A percentile compares a stretch with the other conserved stretches of the same genome.
These are phyloP conservation scores for Dasyornis broadbenti DNA, from an alignment of 2,113 vertebrate species.

Conservation along the genomic window DNA sequence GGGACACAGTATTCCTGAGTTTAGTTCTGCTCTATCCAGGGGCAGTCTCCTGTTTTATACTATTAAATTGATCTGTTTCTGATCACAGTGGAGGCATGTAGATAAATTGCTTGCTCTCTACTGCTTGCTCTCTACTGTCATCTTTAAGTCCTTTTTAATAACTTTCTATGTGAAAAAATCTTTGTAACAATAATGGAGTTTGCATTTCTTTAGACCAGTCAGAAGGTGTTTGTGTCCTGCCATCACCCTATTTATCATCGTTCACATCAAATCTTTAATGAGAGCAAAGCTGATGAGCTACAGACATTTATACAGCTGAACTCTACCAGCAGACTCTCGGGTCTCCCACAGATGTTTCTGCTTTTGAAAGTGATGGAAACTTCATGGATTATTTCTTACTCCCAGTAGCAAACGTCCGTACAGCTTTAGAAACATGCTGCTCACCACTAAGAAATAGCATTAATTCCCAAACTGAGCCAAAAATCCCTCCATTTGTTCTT, in stretches of 20 bases:
- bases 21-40: not conserved
- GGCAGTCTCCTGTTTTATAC: not conserved
- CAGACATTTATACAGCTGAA: constrained; percentile 27
- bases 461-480: not conserved
- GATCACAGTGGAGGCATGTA: not conserved
- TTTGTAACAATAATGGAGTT: constrained; percentile 17
- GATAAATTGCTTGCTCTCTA: not conserved
- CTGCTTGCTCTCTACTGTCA: not conserved
- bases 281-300: constrained; percentile 47
- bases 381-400: constrained; percentile 61
- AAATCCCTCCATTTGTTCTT: not conserved
- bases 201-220: constrained; percentile 17
- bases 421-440: not conserved
- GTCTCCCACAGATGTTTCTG: constrained; percentile 38
- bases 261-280: constrained; percentile 50
- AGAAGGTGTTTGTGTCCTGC: constrained; percentile 34
- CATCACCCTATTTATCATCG: not conserved
- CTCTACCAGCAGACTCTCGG: constrained; percentile 10
- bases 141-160: not conserved
- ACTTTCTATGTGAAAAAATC: constrained; percentile 25
- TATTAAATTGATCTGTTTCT: not conserved
- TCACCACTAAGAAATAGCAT: not conserved
- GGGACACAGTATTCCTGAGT: not conserved
- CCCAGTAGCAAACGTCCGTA: constrained; percentile 31
- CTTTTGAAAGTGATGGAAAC: constrained; percentile 50